Percentiles rank a stretch among this genome's conserved stretches.
phyloP scores from a whole-genome alignment of 2,797 vertebrate species.

The Rhinoraja longicauda region DNA sequence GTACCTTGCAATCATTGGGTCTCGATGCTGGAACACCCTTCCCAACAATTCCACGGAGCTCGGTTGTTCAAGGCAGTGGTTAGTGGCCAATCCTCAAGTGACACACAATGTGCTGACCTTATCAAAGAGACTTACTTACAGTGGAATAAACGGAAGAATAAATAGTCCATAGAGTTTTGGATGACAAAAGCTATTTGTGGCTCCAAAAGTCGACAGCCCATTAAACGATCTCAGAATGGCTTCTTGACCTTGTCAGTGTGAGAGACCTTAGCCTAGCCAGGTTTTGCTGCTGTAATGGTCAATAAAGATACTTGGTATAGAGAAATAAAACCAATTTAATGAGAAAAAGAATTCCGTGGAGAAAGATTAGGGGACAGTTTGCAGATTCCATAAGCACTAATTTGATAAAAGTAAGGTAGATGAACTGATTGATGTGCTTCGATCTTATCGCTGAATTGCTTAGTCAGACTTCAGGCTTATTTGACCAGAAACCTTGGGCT shows the following conservation, averaged over 20 bases:
- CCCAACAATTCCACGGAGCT: no score
- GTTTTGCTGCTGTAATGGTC: background rate
- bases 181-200: background rate
- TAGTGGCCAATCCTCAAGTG: no score
- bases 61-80: no score
- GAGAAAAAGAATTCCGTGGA: conserved; percentile 10
- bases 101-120: no score
- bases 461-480: background rate
- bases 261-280: background rate
- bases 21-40: no score
- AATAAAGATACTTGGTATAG: background rate
- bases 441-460: background rate
- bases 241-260: background rate
- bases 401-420: background rate
- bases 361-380: background rate
- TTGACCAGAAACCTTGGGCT: background rate
- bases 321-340: background rate
- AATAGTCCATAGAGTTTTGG: background rate
- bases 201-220: background rate
- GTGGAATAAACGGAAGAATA: no score
- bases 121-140: no score
- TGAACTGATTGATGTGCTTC: conserved; percentile 8
- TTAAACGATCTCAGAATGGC: background rate
- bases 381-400: background rate
- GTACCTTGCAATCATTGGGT: no score